These are phyloP conservation scores for Hirudinaria manillensis DNA, from an alignment of 2,888 invertebrate genomes.

Conservation along the genomic window DNA sequence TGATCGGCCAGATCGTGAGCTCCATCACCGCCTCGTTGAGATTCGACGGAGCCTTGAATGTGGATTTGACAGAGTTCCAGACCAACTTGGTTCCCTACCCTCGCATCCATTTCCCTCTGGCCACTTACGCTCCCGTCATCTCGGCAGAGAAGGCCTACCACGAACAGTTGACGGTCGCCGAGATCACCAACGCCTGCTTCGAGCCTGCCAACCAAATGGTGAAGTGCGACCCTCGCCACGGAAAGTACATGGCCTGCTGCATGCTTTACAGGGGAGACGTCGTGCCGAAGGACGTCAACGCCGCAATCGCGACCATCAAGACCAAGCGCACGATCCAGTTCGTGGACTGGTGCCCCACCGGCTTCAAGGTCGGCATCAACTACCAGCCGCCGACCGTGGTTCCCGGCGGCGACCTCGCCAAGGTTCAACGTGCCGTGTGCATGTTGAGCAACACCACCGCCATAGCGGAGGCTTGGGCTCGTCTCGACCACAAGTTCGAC, in stretches of 20 bases:
- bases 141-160: slow-evolving; percentile 90
- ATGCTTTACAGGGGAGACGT: slow-evolving; percentile 90
- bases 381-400: slow-evolving; percentile 70
- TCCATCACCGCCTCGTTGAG: slow-evolving; percentile 55
- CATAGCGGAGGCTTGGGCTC: slow-evolving; percentile 78
- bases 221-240: slow-evolving; percentile 43
- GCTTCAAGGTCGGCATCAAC: slow-evolving; percentile 67
- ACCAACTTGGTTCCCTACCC: slow-evolving; percentile 69
- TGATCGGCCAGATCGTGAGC: slow-evolving; percentile 77
- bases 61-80: slow-evolving; percentile 58
- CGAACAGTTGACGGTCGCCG: slow-evolving; percentile 66
- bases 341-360: slow-evolving; percentile 41
- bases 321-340: slow-evolving; percentile 46
- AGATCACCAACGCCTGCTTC: slow-evolving; percentile 87
- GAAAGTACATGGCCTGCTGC: slow-evolving; percentile 80
- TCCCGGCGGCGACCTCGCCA: slow-evolving; percentile 59
- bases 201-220: slow-evolving; percentile 65
- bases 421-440: slow-evolving; percentile 70
- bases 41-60: slow-evolving; percentile 58
- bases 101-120: slow-evolving; percentile 78
- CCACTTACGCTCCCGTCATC: slow-evolving; percentile 82
- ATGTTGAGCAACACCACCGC: slow-evolving; percentile 88
- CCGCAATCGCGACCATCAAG: slow-evolving; percentile 58
- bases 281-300: slow-evolving; percentile 72
- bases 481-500: slow-evolving; percentile 71